Evolutionary conservation across 2,888 invertebrate genomes (phyloP).

Genomic region (Xestia xanthographa): DNA sequence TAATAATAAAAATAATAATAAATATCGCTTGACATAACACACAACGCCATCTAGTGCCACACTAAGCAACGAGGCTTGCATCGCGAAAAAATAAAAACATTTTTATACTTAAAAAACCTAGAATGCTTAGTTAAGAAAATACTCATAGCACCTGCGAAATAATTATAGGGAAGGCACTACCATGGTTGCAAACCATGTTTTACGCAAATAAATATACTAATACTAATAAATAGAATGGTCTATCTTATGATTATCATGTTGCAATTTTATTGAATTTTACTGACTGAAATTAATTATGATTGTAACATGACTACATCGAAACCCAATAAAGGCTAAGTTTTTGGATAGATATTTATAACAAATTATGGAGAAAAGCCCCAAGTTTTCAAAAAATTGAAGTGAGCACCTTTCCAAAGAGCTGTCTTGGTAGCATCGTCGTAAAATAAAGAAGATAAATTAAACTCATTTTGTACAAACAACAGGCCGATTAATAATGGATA

Average conservation of each 20-base stretch:
- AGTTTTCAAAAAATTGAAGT: not conserved
- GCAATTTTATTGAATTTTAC: not conserved
- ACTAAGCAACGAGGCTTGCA: too few species aligned
- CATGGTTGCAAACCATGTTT: too few species aligned
- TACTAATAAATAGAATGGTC: not conserved
- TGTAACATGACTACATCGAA: not conserved
- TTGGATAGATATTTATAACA: not conserved
- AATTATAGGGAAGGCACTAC: not conserved
- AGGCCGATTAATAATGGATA: not conserved
- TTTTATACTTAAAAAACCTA: too few species aligned
- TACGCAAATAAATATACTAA: too few species aligned
- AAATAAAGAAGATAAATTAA: not conserved
- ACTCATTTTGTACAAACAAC: not conserved
- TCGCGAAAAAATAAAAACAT: too few species aligned
- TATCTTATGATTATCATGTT: not conserved
- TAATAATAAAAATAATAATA: too few species aligned
- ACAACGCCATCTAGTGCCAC: too few species aligned
- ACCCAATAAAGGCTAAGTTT: not conserved
- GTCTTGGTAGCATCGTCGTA: not conserved
- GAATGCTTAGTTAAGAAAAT: too few species aligned
- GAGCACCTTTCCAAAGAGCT: not conserved
- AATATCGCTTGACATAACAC: too few species aligned
- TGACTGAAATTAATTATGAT: not conserved
- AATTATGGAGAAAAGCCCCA: not conserved
- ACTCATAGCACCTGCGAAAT: not conserved